phyloP scores from a whole-genome alignment of 2,888 invertebrate species.

The Mongoloraphidia duomilia region DNA sequence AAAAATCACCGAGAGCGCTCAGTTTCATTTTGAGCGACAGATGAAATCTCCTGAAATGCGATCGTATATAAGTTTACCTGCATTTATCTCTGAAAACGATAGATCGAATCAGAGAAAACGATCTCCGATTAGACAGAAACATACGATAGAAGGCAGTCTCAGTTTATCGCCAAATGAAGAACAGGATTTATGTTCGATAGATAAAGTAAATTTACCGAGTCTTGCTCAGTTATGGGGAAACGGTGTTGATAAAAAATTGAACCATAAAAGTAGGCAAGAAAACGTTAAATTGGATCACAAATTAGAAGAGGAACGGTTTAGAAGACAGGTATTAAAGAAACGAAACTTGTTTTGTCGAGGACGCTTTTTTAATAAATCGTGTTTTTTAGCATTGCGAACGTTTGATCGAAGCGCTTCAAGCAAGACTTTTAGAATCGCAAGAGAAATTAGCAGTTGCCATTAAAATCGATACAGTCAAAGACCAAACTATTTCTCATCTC shows the following conservation, averaged over 20 bases:
- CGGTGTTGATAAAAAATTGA: constrained; percentile 14
- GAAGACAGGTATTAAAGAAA: constrained; percentile 46
- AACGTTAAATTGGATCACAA: constrained; percentile 25
- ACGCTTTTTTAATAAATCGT: not conserved
- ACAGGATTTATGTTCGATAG: too few relatives aligned
- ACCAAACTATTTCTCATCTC: constrained; percentile 48
- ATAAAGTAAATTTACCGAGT: constrained; percentile 28
- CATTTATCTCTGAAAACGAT: too few relatives aligned
- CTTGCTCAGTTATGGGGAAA: constrained; percentile 47
- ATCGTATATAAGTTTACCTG: too few relatives aligned
- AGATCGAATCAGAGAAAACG: too few relatives aligned
- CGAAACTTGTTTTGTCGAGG: not conserved
- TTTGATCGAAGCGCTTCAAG: constrained; percentile 58
- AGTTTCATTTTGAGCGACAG: too few relatives aligned
- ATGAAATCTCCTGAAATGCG: too few relatives aligned
- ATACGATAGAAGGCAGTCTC: too few relatives aligned
- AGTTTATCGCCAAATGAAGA: too few relatives aligned
- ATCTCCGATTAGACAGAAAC: too few relatives aligned
- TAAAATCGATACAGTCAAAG: constrained; percentile 62
- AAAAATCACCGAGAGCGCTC: too few relatives aligned
- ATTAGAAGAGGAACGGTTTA: constrained; percentile 60
- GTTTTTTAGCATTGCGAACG: constrained; percentile 54
- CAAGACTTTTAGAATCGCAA: constrained; percentile 58
- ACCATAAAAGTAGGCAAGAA: constrained; percentile 16
- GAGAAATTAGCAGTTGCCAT: constrained; percentile 67